phyloP scores from a whole-genome alignment of 2,888 invertebrate species.

The Dendrolimus pini region DNA sequence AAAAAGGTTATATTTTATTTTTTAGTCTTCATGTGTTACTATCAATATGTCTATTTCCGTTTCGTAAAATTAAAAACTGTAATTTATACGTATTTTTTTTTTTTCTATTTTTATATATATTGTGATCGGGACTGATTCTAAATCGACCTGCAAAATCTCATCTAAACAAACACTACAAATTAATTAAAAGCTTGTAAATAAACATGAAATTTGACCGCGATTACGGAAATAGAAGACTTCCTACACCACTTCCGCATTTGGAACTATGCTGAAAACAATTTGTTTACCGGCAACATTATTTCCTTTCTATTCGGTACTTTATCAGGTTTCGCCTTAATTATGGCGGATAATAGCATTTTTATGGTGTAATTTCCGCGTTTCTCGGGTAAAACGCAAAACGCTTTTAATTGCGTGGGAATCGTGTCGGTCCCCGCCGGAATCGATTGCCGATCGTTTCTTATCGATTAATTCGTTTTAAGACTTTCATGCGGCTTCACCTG shows the following conservation, averaged over 20 bases:
- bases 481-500: not conserved
- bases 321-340: not conserved
- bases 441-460: not conserved
- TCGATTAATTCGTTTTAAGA: not conserved
- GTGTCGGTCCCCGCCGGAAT: not conserved
- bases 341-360: not conserved
- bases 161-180: too few species aligned
- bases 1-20: too few species aligned
- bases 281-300: not conserved
- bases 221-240: not conserved
- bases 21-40: too few species aligned
- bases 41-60: too few species aligned
- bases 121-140: too few species aligned
- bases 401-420: not conserved
- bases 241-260: not conserved
- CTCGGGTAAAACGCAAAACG: not conserved
- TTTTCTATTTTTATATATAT: too few species aligned
- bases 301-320: not conserved
- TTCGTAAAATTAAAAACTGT: too few species aligned
- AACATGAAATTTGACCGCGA: too few species aligned
- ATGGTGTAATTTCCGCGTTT: not conserved
- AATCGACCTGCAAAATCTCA: too few species aligned
- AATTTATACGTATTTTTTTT: too few species aligned
- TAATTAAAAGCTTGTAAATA: too few species aligned
- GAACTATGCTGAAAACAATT: not conserved